Evolutionary conservation across 2,113 vertebrate species (phyloP).

Genomic region (Ivindomyrus marchei): DNA sequence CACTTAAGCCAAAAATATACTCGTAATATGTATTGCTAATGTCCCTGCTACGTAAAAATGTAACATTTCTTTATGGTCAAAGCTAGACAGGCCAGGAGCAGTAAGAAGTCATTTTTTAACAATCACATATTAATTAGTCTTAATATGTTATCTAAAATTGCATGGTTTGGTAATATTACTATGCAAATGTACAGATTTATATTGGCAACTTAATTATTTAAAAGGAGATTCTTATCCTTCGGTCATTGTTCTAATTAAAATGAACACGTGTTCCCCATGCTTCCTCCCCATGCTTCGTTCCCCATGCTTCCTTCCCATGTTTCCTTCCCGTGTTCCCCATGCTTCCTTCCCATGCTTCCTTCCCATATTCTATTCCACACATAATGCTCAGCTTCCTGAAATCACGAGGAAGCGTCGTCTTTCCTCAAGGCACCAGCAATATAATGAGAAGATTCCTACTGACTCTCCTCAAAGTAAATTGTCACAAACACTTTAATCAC

Average conservation of each 20-base stretch:
- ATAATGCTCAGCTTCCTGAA: neutral
- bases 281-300: too few relatives aligned
- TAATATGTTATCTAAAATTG: neutral
- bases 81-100: neutral
- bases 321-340: too few relatives aligned
- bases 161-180: neutral
- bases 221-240: neutral
- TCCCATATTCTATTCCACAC: neutral
- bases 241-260: neutral
- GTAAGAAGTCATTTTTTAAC: neutral
- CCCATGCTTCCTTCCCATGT: neutral
- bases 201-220: neutral
- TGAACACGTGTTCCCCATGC: neutral
- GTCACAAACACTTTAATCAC: neutral
- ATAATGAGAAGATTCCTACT: neutral
- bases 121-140: neutral
- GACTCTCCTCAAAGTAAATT: neutral
- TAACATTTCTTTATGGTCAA: neutral
- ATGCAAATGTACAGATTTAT: neutral
- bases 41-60: neutral
- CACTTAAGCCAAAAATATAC: neutral
- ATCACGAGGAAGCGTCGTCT: neutral
- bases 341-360: too few relatives aligned
- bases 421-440: neutral
- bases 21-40: neutral